Evolutionary conservation across 2,888 invertebrate genomes (phyloP), one percentile per base, ranked within the genome.

Genomic region (Microctonus brassicae): DNA sequence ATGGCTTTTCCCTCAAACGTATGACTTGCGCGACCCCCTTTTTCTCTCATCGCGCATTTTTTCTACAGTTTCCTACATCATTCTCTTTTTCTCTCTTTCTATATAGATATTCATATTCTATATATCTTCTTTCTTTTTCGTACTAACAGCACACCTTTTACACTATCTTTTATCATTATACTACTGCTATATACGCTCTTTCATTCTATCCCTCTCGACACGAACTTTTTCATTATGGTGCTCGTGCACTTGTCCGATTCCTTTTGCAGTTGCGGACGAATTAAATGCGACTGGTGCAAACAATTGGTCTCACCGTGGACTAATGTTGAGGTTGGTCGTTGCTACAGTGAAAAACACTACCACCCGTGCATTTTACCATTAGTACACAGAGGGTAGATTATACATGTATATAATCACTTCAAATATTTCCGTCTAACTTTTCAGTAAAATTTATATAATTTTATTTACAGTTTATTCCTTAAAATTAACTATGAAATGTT

Each of bases 1-100:
- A 84, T 84, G 79, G 82, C 78, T 80, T 82, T 79, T 81, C 79
- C 70, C 80, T 79, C 80, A 78, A 80, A 82, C 78, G 81, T 75
- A 69, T 61, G 62, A 74, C 70, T 66, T 64, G 62, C 60, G 70
- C 53, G 69, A 75, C 62, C 72, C 47, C 39, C 52, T 55, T 62
- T 67, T 57, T 57, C 53, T 67, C 57, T 62, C 34, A 58, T 53
- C 67, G 39, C 61, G 24, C 69, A 29, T 57, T 60, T 42, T 55
- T 53, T 69, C 72, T 53, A 36, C 66, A 68, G 75, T 72, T 67
- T 72, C 52, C 66, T 61, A 52, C 53, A 39, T 61, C 77, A 74
- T 70, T 72, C 76, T 74, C 72, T 78, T 79, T 76, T 75, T 76
- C 26, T 20, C 20, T 26, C 17, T n/a, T n/a, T n/a, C n/a, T n/a